These are phyloP conservation scores for Poecile atricapillus DNA, from an alignment of 2,113 vertebrate species.

Conservation along the genomic window DNA sequence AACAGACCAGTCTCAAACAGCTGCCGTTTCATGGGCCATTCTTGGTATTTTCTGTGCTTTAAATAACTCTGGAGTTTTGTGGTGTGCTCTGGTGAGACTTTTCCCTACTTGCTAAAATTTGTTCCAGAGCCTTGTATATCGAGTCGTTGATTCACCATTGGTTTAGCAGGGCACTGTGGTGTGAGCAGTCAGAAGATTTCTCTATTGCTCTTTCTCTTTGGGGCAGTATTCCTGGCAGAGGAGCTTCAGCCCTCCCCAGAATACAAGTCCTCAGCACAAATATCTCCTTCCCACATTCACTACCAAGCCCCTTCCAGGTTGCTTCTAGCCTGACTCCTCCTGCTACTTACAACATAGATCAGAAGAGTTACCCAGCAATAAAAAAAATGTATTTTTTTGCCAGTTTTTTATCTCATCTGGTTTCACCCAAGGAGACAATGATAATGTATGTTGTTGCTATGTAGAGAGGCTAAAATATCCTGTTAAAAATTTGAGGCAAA, in stretches of 20 bases:
- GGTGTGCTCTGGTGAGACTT: neutral
- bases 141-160: neutral
- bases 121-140: neutral
- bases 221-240: neutral
- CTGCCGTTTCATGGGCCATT: neutral
- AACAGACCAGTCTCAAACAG: neutral
- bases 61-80: neutral
- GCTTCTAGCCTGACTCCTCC: neutral
- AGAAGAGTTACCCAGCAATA: neutral
- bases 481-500: neutral
- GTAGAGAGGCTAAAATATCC: neutral
- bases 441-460: neutral
- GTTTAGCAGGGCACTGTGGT: neutral
- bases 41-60: constrained; percentile 30
- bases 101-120: neutral
- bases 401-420: neutral
- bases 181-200: neutral
- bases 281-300: neutral
- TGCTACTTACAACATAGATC: neutral
- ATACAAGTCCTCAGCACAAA: neutral
- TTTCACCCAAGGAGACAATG: neutral
- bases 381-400: neutral
- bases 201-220: neutral
- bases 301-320: accelerated
- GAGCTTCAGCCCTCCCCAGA: neutral